These are phyloP conservation scores for Onthophagus taurus DNA, from an alignment of 1,140 invertebrate genomes.

Conservation along the genomic window DNA sequence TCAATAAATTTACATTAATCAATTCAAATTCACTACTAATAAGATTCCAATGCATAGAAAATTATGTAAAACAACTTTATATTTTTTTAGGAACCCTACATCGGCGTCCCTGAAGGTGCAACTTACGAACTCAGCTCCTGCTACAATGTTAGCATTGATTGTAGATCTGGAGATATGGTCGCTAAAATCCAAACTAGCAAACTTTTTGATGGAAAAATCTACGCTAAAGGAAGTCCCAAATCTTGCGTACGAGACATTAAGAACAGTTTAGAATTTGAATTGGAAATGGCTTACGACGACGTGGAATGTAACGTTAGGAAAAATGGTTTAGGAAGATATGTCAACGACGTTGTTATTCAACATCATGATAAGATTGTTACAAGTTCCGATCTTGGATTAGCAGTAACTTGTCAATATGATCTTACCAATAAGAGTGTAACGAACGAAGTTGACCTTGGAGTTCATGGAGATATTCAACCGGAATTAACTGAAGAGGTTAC, in stretches of 20 bases:
- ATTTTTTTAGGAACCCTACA: conserved; percentile 68
- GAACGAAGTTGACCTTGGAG: conserved; percentile 81
- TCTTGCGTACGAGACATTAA: conserved; percentile 82
- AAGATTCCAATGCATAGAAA: too few species aligned
- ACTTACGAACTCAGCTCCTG: conserved; percentile 89
- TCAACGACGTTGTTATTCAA: conserved; percentile 86
- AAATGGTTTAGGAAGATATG: conserved; percentile 68
- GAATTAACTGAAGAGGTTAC: conserved; percentile 73
- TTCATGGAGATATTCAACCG: conserved; percentile 74
- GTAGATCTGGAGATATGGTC: conserved; percentile 84
- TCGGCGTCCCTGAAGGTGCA: conserved; percentile 78
- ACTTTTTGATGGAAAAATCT: conserved; percentile 88
- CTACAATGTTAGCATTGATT: conserved; percentile 91
- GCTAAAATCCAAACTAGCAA: conserved; percentile 85
- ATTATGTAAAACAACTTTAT: too few species aligned
- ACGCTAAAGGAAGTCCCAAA: conserved; percentile 85
- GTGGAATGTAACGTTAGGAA: conserved; percentile 82
- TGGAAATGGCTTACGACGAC: conserved; percentile 85
- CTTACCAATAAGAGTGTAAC: conserved; percentile 87
- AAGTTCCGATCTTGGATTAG: conserved; percentile 82
- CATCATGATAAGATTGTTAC: conserved; percentile 94
- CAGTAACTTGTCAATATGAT: conserved; percentile 88
- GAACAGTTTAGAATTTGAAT: conserved; percentile 74
- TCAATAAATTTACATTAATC: too few species aligned
- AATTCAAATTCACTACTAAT: too few species aligned